Conservation (phyloP, 2,797 vertebrate genomes). For the Channa striata region DNA sequence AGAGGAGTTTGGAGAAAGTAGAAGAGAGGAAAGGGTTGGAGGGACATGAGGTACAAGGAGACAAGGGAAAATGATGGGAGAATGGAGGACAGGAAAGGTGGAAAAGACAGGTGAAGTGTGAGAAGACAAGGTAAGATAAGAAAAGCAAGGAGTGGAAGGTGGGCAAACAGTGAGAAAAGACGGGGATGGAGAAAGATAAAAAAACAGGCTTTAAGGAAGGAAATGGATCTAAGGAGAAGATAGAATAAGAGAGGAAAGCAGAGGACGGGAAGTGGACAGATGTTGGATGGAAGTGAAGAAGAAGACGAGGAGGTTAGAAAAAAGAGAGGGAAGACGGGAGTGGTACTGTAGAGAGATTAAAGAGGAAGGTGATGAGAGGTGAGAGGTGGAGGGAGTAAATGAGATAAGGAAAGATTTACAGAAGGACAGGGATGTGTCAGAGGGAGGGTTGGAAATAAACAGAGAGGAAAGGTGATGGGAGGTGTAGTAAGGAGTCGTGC, state of each 20-base stretch:
- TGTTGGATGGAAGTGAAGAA: neutral
- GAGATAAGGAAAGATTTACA: neutral
- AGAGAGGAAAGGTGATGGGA: neutral
- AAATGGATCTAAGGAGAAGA: too few relatives aligned
- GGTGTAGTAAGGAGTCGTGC: slow-evolving; percentile 30
- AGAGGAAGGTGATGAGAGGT: neutral
- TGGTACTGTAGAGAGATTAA: neutral
- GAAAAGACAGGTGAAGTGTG: neutral
- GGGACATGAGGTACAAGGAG: neutral
- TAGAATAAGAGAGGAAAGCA: too few relatives aligned
- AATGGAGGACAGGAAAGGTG: too few relatives aligned
- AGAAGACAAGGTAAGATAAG: neutral
- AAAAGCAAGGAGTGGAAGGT: too few relatives aligned
- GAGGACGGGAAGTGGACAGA: neutral
- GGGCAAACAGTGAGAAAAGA: too few relatives aligned
- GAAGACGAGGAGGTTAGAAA: neutral
- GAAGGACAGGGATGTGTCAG: neutral
- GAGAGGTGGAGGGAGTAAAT: neutral
- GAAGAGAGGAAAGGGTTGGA: neutral
- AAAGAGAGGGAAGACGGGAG: neutral
- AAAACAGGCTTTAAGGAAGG: too few relatives aligned
- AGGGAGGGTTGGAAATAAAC: neutral
- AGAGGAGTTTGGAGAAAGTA: neutral
- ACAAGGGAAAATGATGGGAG: neutral
- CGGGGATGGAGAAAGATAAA: too few relatives aligned